Evolutionary conservation across 1,140 invertebrate species (phyloP).

Genomic region (Stratiolaelaps scimitus): DNA sequence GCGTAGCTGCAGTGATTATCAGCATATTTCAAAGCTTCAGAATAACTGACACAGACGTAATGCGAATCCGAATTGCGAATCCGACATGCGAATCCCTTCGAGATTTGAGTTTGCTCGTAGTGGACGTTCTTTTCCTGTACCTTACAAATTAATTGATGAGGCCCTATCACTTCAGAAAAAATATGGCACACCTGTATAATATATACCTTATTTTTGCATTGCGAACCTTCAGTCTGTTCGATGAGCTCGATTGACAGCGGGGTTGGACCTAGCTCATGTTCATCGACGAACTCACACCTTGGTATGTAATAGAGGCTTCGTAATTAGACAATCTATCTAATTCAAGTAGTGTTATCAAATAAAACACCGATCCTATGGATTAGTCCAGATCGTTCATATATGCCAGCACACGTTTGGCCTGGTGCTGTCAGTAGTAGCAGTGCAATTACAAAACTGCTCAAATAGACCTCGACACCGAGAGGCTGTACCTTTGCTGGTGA

Average conservation of each 20-base stretch:
- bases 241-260: constrained; percentile 28
- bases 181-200: too few species aligned
- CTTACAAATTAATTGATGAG: too few species aligned
- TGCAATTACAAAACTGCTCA: not conserved
- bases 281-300: constrained; percentile 22
- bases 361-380: not conserved
- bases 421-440: not conserved
- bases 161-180: too few species aligned
- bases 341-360: not conserved
- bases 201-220: constrained; percentile 1
- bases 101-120: too few species aligned
- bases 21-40: too few species aligned
- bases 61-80: too few species aligned
- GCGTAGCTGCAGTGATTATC: too few species aligned
- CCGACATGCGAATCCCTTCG: too few species aligned
- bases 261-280: constrained; percentile 22
- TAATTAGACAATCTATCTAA: not conserved
- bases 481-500: too few species aligned
- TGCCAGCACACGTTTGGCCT: not conserved
- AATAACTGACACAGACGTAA: too few species aligned
- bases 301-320: not conserved
- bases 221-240: not conserved
- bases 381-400: not conserved
- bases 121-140: too few species aligned
- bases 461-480: not conserved